A percentile compares a stretch with the other conserved stretches of the same genome.
phyloP scores from a whole-genome alignment of 2,888 invertebrate species.

The Serrognathus titanus region DNA sequence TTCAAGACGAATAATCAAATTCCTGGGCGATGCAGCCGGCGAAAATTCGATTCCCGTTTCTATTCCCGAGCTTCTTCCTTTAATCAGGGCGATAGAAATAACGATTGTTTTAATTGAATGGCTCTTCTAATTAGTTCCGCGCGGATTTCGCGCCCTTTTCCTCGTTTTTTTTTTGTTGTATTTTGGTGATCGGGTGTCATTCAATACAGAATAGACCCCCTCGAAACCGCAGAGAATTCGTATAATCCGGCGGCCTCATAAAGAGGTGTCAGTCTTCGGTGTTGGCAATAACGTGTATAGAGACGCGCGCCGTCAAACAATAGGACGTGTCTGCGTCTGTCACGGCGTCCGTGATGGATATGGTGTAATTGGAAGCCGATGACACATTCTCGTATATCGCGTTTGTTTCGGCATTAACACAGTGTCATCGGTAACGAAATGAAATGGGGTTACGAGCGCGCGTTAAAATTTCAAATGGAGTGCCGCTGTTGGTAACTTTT shows the following conservation, averaged over 20 bases:
- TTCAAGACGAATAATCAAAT: conserved; percentile 16
- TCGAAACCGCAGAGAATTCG: too few relatives aligned
- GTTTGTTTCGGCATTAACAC: background rate
- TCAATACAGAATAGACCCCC: too few relatives aligned
- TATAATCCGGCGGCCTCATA: conserved; percentile 1
- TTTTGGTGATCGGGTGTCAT: too few relatives aligned
- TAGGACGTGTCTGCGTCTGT: conserved; percentile 31
- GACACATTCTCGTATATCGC: conserved; percentile 14
- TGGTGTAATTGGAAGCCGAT: conserved; percentile 30
- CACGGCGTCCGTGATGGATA: conserved; percentile 32
- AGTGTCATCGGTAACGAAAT: background rate
- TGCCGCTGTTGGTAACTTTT: too few relatives aligned
- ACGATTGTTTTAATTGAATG: too few relatives aligned
- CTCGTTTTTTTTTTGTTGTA: too few relatives aligned
- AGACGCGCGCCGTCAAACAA: conserved; percentile 23
- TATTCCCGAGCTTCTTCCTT: too few relatives aligned
- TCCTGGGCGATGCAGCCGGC: conserved; percentile 1
- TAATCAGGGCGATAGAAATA: too few relatives aligned
- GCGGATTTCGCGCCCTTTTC: too few relatives aligned
- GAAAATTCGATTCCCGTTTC: too few relatives aligned
- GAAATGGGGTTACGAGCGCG: background rate
- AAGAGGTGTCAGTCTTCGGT: conserved; percentile 17
- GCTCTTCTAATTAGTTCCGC: too few relatives aligned
- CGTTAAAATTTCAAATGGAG: background rate
- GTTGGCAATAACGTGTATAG: conserved; percentile 14